Evolutionary conservation across 2,888 invertebrate genomes (phyloP), one percentile per base, ranked within the genome.

Genomic region (Formica aserva): DNA sequence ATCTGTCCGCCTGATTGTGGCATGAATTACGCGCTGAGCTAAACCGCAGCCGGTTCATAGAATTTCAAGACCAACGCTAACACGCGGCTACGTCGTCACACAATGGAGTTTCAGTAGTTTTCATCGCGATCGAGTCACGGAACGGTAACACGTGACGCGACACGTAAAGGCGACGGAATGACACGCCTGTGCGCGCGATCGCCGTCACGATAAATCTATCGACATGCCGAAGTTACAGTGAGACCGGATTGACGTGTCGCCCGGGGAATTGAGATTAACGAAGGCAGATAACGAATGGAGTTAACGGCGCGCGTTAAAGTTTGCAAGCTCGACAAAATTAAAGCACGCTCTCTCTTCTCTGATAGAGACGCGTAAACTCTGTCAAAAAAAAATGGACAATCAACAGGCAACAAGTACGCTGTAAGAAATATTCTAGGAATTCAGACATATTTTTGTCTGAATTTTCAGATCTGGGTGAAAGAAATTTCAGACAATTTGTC

Each of bases 261-360:
- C 66, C 60, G 62, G 78, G 86, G 82, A 87, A 86, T 85, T 77
- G 83, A 90, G 90, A 90, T 90, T 90, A 88, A 90, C 90, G 85
- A 85, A 87, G 80, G 32, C 82, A 62, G 89, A 90, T 88, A 90
- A 86, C 83, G 82, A 90, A 88, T 77, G 80, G 84, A 86, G 84
- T 86, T 84, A 80, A 57, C 35, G 18, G 55, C 48, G 38, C 45
- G 60, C 26, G 84, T 75, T 65, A 29, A 62, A 71, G 72, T 82
- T 87, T 75, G 67, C 69, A 76, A 48, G 63, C 45, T 65, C 67
- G 65, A 38, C 29, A n/a, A 45, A 45, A 62, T 35, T 65, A 35
- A 72, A 26, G 29, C 13, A 71, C 45, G 15, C 38, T 32, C 32
- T 32, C 32, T 32, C 4, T 26, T 69, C 41, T 41, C n/a, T n/a